A percentile compares a stretch with the other conserved stretches of the same genome.
Conservation (phyloP, 2,797 vertebrate species). For the Synaphobranchus kaupii region DNA sequence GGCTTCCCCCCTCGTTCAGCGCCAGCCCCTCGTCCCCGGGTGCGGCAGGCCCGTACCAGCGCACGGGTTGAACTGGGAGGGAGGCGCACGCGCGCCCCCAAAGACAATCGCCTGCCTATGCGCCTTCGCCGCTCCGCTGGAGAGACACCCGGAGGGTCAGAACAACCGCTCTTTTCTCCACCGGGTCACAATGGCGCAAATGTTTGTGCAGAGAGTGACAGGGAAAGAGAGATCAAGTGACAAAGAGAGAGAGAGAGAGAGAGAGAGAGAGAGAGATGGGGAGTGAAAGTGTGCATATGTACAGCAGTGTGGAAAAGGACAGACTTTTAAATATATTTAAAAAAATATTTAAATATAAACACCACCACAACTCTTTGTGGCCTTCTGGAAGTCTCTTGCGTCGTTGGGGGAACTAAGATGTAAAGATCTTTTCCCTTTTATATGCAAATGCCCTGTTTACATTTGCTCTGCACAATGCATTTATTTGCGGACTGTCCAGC, state of each 20-base stretch:
- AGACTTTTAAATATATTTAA: constrained; percentile 50
- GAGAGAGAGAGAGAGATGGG: neutral
- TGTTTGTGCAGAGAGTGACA: constrained; percentile 47
- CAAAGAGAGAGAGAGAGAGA: neutral
- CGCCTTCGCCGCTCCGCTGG: constrained; percentile 53
- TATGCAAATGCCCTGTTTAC: constrained; percentile 20
- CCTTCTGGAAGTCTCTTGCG: constrained; percentile 44
- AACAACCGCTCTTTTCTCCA: constrained; percentile 65
- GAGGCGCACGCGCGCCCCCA: neutral
- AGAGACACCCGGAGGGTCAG: constrained; percentile 57
- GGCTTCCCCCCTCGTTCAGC: constrained; percentile 46
- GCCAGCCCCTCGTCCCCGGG: constrained; percentile 47
- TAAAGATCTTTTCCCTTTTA: constrained; percentile 39
- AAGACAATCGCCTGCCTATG: constrained; percentile 66
- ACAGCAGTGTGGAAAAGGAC: constrained; percentile 29
- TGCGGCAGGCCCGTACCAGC: constrained; percentile 55
- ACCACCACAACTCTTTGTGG: constrained; percentile 30
- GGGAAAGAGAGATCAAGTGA: neutral
- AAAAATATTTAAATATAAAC: constrained; percentile 56
- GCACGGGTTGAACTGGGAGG: constrained; percentile 54
- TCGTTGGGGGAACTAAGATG: constrained; percentile 41
- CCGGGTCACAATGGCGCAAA: constrained; percentile 59
- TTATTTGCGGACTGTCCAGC: constrained; percentile 35
- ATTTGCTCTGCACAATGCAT: constrained; percentile 27
- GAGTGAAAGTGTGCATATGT: constrained; percentile 27